Conservation (phyloP, 2,888 invertebrate species). For the Spodoptera exigua region DNA sequence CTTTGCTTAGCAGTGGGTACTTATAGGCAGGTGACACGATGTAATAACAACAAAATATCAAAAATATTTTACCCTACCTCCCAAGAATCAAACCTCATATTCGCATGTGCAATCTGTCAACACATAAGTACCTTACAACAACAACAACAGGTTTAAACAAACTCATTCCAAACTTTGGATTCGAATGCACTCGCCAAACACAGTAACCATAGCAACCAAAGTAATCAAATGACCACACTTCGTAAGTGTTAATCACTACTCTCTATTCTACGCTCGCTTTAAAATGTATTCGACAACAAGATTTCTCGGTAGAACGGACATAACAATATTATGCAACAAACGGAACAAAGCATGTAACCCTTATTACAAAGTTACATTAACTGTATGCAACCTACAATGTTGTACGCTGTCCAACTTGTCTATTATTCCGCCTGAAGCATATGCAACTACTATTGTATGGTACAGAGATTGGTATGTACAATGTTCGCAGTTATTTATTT, state of each 20-base stretch:
- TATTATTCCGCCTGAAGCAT: conserved; percentile 72
- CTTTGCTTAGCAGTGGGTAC: too few species aligned
- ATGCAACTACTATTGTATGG: conserved; percentile 42
- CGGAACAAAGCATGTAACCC: conserved; percentile 72
- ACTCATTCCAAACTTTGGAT: conserved; percentile 17
- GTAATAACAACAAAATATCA: too few species aligned
- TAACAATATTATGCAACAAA: conserved; percentile 81
- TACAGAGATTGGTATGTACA: not conserved
- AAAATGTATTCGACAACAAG: conserved; percentile 70
- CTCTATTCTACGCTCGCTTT: conserved; percentile 56
- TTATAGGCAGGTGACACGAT: too few species aligned
- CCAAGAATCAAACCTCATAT: too few species aligned
- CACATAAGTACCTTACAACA: too few species aligned
- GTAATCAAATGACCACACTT: conserved; percentile 36
- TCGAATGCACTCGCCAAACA: conserved; percentile 16
- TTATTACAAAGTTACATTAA: conserved; percentile 84
- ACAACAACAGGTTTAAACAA: not conserved
- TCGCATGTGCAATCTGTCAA: too few species aligned
- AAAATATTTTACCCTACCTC: too few species aligned
- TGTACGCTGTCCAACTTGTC: conserved; percentile 71
- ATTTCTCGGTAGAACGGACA: conserved; percentile 77
- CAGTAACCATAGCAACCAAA: conserved; percentile 34
- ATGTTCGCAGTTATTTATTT: conserved; percentile 13
- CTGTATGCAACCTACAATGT: conserved; percentile 68
- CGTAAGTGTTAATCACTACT: conserved; percentile 53